Conservation (phyloP, 2,888 invertebrate species). For the Spisula subtruncata region DNA sequence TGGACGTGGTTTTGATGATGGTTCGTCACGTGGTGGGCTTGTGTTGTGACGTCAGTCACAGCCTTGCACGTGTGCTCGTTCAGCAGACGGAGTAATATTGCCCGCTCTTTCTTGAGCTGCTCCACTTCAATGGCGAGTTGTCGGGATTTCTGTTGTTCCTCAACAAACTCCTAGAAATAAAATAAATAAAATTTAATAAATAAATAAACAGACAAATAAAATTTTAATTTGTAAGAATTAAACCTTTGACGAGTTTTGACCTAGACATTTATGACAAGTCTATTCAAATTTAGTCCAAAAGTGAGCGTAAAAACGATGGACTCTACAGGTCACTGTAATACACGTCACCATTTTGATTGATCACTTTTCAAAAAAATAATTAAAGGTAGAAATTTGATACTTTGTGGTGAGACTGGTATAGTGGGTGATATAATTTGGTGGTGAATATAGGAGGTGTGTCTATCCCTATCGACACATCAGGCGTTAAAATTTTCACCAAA, state of each 20-base stretch:
- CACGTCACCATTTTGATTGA: conserved; percentile 46
- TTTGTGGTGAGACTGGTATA: conserved; percentile 41
- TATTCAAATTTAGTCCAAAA: neutral
- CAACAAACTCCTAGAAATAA: conserved; percentile 57
- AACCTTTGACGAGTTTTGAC: neutral
- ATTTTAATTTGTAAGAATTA: neutral
- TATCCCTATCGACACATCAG: neutral
- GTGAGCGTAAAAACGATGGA: neutral
- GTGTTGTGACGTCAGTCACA: conserved; percentile 23
- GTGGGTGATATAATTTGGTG: conserved; percentile 30
- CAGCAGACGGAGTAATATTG: conserved; percentile 47
- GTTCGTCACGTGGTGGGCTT: neutral
- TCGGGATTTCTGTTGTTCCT: conserved; percentile 47
- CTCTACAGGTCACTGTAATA: neutral
- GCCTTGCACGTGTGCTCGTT: conserved; percentile 59
- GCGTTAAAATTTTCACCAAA: conserved; percentile 32
- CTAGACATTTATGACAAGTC: conserved; percentile 28
- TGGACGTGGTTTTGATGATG: too few species aligned
- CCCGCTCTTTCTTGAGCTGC: conserved; percentile 54
- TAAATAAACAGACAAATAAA: too few species aligned
- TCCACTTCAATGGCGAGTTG: conserved; percentile 52
- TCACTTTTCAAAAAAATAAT: conserved; percentile 45
- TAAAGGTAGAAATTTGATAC: conserved; percentile 27
- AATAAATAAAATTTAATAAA: neutral
- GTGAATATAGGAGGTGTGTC: neutral